Percentiles rank a stretch among this genome's conserved stretches.
Evolutionary conservation across 2,888 invertebrate species (phyloP).

Genomic region (Drosophila pseudotakahashii): DNA sequence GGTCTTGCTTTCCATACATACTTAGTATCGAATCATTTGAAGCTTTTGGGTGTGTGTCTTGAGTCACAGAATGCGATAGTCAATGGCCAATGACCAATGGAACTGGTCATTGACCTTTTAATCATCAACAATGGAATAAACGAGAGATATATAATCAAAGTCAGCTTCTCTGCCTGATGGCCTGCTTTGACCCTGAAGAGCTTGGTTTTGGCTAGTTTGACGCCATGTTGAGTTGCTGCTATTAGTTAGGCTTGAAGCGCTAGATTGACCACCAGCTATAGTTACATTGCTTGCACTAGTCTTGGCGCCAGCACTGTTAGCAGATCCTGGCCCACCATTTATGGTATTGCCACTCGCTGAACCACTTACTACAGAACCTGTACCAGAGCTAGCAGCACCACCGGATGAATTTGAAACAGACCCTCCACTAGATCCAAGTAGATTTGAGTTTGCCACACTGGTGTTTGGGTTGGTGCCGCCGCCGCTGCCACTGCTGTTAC

Average conservation of each 20-base stretch:
- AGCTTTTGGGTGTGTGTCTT: constrained; percentile 53
- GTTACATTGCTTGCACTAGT: constrained; percentile 45
- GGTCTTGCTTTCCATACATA: constrained; percentile 49
- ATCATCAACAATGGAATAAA: constrained; percentile 84
- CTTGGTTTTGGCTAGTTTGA: constrained; percentile 79
- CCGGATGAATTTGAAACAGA: constrained; percentile 15
- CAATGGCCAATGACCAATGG: constrained; percentile 36
- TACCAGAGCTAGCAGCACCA: constrained; percentile 79
- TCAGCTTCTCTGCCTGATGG: constrained; percentile 83
- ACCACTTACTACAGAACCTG: constrained; percentile 84
- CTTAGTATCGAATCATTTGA: constrained; percentile 55
- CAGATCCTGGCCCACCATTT: constrained; percentile 48
- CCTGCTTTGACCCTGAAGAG: constrained; percentile 80
- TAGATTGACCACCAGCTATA: constrained; percentile 45
- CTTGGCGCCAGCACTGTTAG: constrained; percentile 39
- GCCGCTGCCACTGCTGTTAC: no score
- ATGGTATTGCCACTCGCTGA: constrained; percentile 43
- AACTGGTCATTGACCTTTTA: constrained; percentile 57
- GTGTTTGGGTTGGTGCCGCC: constrained; percentile 29
- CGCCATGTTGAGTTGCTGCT: constrained; percentile 71
- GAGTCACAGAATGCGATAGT: constrained; percentile 55
- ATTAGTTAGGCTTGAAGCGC: constrained; percentile 34
- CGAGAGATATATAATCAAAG: constrained; percentile 83
- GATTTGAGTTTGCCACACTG: constrained; percentile 34
- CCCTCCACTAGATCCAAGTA: constrained; percentile 36